phyloP scores from a whole-genome alignment of 2,113 vertebrate species.

The Cavia porcellus region DNA sequence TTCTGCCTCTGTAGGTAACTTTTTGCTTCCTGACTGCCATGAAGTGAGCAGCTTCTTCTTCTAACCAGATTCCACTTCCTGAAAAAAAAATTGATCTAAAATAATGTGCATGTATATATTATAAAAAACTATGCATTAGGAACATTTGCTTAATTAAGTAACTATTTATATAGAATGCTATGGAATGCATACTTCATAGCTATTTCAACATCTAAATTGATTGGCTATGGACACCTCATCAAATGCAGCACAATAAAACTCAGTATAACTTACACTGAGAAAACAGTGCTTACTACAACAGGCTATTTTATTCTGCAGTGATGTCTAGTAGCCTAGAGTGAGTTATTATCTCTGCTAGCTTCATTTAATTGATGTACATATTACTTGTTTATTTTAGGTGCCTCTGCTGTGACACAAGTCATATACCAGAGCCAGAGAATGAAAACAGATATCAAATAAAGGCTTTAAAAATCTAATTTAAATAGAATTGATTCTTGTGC shows the following conservation, averaged over 20 bases:
- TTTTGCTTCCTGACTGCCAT: background rate
- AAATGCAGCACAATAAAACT: background rate
- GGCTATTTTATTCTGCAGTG: background rate
- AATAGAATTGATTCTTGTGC: background rate
- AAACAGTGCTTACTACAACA: background rate
- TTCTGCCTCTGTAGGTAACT: background rate
- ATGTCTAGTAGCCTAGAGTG: background rate
- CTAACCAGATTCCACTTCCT: too few relatives aligned
- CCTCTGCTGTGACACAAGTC: background rate
- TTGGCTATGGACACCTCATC: background rate
- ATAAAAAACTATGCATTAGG: background rate
- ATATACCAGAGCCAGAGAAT: conserved; percentile 14
- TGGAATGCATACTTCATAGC: background rate
- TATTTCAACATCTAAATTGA: background rate
- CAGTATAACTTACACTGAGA: background rate
- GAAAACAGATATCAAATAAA: conserved; percentile 27
- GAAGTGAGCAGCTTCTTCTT: background rate
- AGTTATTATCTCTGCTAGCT: background rate
- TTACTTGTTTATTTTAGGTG: conserved; percentile 43
- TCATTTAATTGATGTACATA: conserved; percentile 1
- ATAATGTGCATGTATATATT: too few relatives aligned
- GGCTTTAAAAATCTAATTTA: background rate
- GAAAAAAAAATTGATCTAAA: background rate
- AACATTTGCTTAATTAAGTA: background rate
- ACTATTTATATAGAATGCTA: background rate